Evolutionary conservation across 1,140 invertebrate species (phyloP).

Genomic region (Phortica variegata): DNA sequence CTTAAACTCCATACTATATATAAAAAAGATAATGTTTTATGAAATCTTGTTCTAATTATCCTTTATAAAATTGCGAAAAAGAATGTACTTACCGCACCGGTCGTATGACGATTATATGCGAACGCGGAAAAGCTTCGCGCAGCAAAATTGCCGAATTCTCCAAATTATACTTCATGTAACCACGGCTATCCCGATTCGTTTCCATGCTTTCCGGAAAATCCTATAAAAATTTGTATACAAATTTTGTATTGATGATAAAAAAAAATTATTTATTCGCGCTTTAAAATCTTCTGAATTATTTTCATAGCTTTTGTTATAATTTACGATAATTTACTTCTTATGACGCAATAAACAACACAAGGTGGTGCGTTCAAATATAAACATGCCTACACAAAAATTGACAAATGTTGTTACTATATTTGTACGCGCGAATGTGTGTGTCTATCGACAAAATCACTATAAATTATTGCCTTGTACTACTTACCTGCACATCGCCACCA

Average conservation of each 20-base stretch:
- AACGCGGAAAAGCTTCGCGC: slow-evolving; percentile 67
- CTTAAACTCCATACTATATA: slow-evolving; percentile 73
- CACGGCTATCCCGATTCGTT: slow-evolving; percentile 69
- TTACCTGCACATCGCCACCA: slow-evolving; percentile 84
- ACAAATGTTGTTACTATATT: too few species aligned
- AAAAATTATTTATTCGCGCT: too few species aligned
- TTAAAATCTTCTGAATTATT: too few species aligned
- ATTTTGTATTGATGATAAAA: too few species aligned
- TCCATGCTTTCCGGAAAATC: slow-evolving; percentile 82
- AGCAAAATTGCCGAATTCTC: slow-evolving; percentile 71
- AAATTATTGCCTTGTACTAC: too few species aligned
- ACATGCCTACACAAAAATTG: too few species aligned
- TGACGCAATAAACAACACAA: neutral
- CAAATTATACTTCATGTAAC: slow-evolving; percentile 75
- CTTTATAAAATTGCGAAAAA: neutral
- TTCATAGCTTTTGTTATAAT: too few species aligned
- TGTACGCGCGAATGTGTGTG: too few species aligned
- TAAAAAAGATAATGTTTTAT: neutral
- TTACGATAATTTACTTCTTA: too few species aligned
- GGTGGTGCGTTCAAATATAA: too few species aligned
- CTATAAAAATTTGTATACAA: too few species aligned
- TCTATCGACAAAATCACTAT: too few species aligned
- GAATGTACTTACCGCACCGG: slow-evolving; percentile 63
- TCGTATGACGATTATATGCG: slow-evolving; percentile 73
- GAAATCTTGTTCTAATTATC: neutral